Base-by-base conservation (phyloP, 2,113 vertebrate species). In the Catharus minimus region DNA sequence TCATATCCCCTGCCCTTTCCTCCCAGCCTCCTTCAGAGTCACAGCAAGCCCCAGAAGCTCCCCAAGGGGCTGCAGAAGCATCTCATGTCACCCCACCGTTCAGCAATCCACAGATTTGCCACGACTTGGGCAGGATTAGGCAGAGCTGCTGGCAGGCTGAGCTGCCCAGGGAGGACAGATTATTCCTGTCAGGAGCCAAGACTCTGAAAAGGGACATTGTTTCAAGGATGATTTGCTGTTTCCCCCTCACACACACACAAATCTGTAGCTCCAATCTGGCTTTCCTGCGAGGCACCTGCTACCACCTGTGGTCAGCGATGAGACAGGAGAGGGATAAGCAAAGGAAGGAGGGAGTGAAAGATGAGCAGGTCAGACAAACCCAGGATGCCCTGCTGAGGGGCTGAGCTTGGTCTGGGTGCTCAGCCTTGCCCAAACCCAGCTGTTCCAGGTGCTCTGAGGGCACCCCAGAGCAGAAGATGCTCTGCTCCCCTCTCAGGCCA, bases 151-250 rank as follows among this genome's bases (percentile, higher is more conserved):
- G 82, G 52, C 82, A 80, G 76, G 68, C 43, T 86, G 60, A 85
- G 60, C 65, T 2, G 1, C 56, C 58, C 58, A 47, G 30, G 50
- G 41, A 82, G 58, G 50, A 61, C 52, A 47, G 44, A 82, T 62
- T 28, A 73, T 71, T 76, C 72, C 79, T 67, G 36, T 56, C 46
- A 72, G 28, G 30, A 92, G 68, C 56, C 76, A 60, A 44, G 32
- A 18, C 12, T 73, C 67, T 94, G 72, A 92, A 93, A 87, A 91
- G 67, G 64, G 68, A 76, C 89, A 80, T 89, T 82, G 84, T 92
- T 91, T 82, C 47, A 55, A 82, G 74, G 66, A 69, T 53, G 62
- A 91, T 76, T 76, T 61, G 61, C 71, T 53, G 3, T 56, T 86
- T 68, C 2, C 15, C 67, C 21, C 55, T 33, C 39, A 7, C 19